Base-by-base conservation (phyloP, 2,888 invertebrate genomes). In the Hermaeophaga mercurialis region DNA sequence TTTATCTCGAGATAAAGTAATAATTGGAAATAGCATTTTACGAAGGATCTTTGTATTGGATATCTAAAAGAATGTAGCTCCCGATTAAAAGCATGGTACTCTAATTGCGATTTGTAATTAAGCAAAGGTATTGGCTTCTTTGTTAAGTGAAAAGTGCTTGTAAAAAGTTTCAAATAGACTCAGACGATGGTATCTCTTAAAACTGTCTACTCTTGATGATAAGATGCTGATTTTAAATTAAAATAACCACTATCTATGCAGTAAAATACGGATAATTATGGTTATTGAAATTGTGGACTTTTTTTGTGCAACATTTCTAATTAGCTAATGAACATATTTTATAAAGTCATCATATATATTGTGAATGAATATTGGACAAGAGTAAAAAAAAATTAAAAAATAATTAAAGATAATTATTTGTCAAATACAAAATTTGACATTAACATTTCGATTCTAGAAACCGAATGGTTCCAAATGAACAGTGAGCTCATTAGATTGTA, bases 31-130 rank as follows among this genome's bases (percentile, higher is more conserved):
- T 52, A 34, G 11, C 41, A 12, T 22, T 22, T 43, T 52, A 52
- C 19, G 15, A 43, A 44, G 44, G 34, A 34, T 24, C 7, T 8
- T 34, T 34, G 24, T 15, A 33, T 15, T 22, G 34, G 33, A 43
- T 24, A n/a, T 43, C 5, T 52, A 43, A 43, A 43, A 52, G 43
- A 50, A 50, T 43, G 41, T 22, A 50, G 50, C 19, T 22, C n/a
- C 15, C 11, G 11, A 11, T 52, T 43, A 44, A 52, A 28, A 43
- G 11, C 14, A 24, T 34, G 44, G 22, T 43, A 33, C 43, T 52
- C 44, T 52, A 52, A 52, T 52, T 52, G 52, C 43, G 34, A 18
- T 34, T 43, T 36, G 43, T 43, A 52, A 52, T 52, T 43, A 52
- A 52, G 31, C 24, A 34, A 33, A 52, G 28, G 19, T n/a, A n/a